Evolutionary conservation across 1,140 invertebrate species (phyloP), one percentile per base, ranked within the genome.

Genomic region (Drosophila trapezifrons): DNA sequence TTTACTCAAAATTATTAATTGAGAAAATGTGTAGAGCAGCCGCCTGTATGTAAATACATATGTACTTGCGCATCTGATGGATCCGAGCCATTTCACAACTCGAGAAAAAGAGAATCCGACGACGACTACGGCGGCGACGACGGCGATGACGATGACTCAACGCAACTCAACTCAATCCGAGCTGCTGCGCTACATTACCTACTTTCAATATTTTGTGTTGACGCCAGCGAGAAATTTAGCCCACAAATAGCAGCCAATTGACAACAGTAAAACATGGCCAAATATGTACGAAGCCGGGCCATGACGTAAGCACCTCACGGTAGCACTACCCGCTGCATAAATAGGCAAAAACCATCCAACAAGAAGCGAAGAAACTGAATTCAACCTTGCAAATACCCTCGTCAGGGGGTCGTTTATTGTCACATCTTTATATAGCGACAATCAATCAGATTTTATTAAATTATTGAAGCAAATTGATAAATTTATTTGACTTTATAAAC

Each of bases 191-290:
- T 49, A 64, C 80, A 79, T 77, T 86, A 87, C 83, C 83, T 82
- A 86, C 83, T 87, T 86, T 86, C 75, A 82, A 82, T 82, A 66
- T 70, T 71, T 76, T 80, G 60, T 77, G 69, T 77, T 65, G 81
- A 84, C 63, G 66, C 72, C 45, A 74, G 76, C 80, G 58, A 70
- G 79, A 81, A 75, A 63, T 51, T 27, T 69, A 60, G 70, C 52
- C 57, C 63, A 60, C 62, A 73, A 62, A 63, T 57, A 72, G 56
- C 76, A 62, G 52, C 72, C 78, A 76, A 86, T 87, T 86, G 83
- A 89, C 83, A 87, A 89, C 71, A 76, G 76, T 82, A 87, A 87
- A 83, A 87, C 84, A 87, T 87, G 76, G 84, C 83, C 79, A 87
- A 65, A 84, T 78, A 74, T 76, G 72, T 84, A 79, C 52, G 47